Base-by-base conservation (phyloP, 2,888 invertebrate species). In the Alcis repandata region DNA sequence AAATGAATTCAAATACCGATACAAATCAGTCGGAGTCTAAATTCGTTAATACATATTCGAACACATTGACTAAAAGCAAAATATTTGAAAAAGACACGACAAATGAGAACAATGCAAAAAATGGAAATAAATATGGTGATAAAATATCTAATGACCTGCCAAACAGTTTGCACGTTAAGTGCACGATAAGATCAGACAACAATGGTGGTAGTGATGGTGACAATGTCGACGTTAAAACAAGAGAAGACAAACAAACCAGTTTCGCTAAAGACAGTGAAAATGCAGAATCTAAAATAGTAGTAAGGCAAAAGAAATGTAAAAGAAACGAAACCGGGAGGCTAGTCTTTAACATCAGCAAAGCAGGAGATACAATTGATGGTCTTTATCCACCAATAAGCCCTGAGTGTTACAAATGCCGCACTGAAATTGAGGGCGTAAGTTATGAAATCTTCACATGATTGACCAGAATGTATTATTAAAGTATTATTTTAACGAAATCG, bases 351-450 rank as follows among this genome's bases (percentile, higher is more conserved):
- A 91, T 94, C 53, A 84, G 87, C 54, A 91, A 91, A 61, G 91
- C 93, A 6, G 87, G 87, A 53, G 93, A 94, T 70, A 88, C 92
- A 53, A 80, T 89, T 61, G 95, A 95, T 76, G 95, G 95, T 80
- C 90, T 94, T 72, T 94, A 94, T 79, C 96, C 96, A 63, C 96
- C 96, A 62, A 93, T 96, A 79, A 97, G 97, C 93, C 95, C 96
- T 94, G 94, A 94, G 86, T 97, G 96, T 94, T 95, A 95, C 90
- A 99, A 98, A 91, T 99, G 99, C 92, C 95, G 95, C 79, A 95
- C 95, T 80, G 97, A 99, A 93, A 98, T 99, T 86, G 98, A 99
- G 94, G 99, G 98, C 89, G 98, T 98, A 94, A 94, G 96, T 94
- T 15, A 11, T 10, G 4, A 1, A 59, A 32, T 9, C 38, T 54